Conservation (phyloP, 2,888 invertebrate genomes). For the Xestia c-nigrum region DNA sequence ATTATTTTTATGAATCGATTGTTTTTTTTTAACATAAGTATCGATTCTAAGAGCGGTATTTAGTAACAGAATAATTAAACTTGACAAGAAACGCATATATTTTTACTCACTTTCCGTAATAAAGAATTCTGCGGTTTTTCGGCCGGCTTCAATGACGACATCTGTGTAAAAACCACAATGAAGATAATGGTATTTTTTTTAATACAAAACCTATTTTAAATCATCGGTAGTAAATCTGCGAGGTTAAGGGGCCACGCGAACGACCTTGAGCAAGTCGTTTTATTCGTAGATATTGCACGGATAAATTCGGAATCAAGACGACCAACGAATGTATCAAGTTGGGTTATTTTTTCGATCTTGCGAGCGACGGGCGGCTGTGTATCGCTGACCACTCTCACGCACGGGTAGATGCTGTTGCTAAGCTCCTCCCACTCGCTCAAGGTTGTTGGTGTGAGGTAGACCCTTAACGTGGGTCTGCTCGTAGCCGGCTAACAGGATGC, state of each 20-base stretch:
- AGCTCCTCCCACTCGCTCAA: no score
- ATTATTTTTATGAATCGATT: not conserved
- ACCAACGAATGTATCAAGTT: no score
- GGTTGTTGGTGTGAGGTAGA: no score
- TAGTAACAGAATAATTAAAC: not conserved
- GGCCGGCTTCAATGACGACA: constrained; percentile 82
- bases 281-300: no score
- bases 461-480: not conserved
- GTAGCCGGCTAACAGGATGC: not conserved
- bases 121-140: constrained; percentile 80
- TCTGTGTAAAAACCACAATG: constrained; percentile 70
- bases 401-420: no score
- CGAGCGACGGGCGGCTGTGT: no score
- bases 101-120: constrained; percentile 80
- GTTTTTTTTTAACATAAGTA: not conserved
- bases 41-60: not conserved
- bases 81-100: not conserved
- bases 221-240: not conserved
- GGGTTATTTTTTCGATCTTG: no score
- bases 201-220: not conserved
- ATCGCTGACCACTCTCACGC: no score
- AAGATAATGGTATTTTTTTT: not conserved
- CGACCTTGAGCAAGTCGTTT: no score
- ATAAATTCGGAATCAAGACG: no score
- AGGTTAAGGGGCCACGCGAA: no score